Evolutionary conservation across 2,888 invertebrate species (phyloP).

Genomic region (Apoda limacodes): DNA sequence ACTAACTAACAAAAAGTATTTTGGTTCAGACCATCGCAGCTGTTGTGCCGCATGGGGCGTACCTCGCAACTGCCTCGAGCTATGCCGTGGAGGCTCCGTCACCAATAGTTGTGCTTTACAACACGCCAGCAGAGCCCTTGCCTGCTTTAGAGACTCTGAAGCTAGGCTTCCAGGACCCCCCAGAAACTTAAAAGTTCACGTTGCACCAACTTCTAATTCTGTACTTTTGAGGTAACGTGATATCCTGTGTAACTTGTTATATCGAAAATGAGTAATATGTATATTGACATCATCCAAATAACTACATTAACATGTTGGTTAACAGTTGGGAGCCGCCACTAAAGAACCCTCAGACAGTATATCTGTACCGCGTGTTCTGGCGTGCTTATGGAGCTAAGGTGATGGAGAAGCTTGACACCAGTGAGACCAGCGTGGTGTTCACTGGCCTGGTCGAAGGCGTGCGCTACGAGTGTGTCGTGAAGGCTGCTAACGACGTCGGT

Average conservation of each 20-base stretch:
- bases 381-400: conserved; percentile 73
- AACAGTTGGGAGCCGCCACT: conserved; percentile 82
- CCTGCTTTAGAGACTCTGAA: conserved; percentile 84
- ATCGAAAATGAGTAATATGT: no score
- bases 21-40: conserved; percentile 84
- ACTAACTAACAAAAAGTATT: no score
- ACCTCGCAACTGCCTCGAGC: conserved; percentile 83
- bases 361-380: conserved; percentile 87
- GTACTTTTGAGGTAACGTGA: conserved; percentile 50
- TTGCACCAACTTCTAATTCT: conserved; percentile 48
- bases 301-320: no score
- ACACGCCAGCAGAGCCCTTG: conserved; percentile 80
- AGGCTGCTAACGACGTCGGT: conserved; percentile 83
- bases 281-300: no score
- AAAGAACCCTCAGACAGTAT: conserved; percentile 85
- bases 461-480: conserved; percentile 83
- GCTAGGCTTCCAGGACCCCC: conserved; percentile 87
- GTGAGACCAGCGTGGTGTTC: conserved; percentile 76
- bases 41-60: conserved; percentile 87
- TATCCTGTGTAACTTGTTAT: background rate
- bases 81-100: conserved; percentile 84
- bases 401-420: conserved; percentile 78
- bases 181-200: conserved; percentile 40
- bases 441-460: conserved; percentile 78
- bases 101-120: conserved; percentile 77